Percentiles rank a stretch among this genome's conserved stretches.
phyloP scores from a whole-genome alignment of 2,113 vertebrate genomes.

The Corvus cornix region DNA sequence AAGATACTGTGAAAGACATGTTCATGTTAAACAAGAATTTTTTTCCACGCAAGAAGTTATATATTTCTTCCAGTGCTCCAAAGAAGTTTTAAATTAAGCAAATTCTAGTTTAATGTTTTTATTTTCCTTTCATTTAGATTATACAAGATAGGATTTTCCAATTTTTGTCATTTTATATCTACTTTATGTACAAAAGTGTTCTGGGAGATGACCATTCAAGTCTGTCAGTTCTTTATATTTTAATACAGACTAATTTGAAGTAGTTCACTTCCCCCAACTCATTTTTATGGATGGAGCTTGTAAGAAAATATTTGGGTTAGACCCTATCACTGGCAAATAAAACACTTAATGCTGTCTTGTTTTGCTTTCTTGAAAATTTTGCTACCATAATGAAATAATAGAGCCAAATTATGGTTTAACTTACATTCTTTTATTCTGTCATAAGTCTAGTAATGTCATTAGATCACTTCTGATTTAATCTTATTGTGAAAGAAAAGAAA shows the following conservation, averaged over 20 bases:
- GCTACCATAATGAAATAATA: background rate
- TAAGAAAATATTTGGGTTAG: background rate
- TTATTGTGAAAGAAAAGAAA: constrained; percentile 31
- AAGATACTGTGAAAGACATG: background rate
- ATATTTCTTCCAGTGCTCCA: background rate
- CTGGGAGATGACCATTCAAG: background rate
- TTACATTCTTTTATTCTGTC: constrained; percentile 45
- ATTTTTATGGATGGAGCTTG: background rate
- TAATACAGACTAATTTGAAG: background rate
- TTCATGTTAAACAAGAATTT: background rate
- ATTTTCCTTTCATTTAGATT: background rate
- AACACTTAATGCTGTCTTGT: background rate
- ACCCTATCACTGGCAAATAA: background rate
- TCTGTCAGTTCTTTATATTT: background rate
- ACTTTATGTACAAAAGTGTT: background rate
- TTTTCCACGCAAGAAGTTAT: background rate
- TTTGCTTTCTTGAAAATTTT: constrained; percentile 1
- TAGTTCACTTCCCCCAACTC: background rate
- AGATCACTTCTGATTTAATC: constrained; percentile 47
- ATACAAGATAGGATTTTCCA: background rate
- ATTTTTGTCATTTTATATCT: background rate
- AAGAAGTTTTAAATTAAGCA: background rate
- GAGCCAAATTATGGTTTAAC: background rate
- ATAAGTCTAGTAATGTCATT: background rate
- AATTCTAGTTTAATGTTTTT: background rate